Evolutionary conservation across 2,888 invertebrate species (phyloP).

Genomic region (Xylota segnis): DNA sequence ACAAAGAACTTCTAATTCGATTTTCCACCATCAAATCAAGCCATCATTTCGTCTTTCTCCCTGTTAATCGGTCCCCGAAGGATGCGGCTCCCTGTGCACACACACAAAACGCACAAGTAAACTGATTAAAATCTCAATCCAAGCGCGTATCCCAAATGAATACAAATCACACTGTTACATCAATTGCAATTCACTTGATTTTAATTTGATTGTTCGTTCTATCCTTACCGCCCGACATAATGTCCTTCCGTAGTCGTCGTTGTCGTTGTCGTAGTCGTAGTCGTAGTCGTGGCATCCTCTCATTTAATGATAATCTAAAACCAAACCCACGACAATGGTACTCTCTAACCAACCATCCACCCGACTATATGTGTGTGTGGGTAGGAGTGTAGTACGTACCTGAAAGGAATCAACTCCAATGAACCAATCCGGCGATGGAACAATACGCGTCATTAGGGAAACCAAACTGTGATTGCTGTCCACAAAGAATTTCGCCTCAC

Average conservation of each 20-base stretch:
- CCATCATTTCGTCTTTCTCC: conserved; percentile 35
- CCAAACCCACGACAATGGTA: conserved; percentile 39
- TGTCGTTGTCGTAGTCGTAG: not conserved
- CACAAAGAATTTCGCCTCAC: conserved; percentile 93
- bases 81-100: not conserved
- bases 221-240: not conserved
- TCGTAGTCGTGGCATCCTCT: conserved; percentile 11
- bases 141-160: conserved; percentile 55
- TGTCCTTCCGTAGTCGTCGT: conserved; percentile 9
- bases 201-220: conserved; percentile 78
- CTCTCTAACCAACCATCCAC: not conserved
- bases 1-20: conserved; percentile 60
- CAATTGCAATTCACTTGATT: conserved; percentile 77
- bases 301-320: conserved; percentile 51
- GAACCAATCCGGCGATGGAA: conserved; percentile 98
- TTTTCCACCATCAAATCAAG: conserved; percentile 57
- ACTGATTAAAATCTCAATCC: conserved; percentile 67
- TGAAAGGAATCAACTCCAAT: conserved; percentile 94
- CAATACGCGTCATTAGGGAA: conserved; percentile 94
- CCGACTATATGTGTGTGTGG: not conserved
- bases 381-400: conserved; percentile 79
- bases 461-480: conserved; percentile 96
- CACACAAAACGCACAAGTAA: conserved; percentile 35
- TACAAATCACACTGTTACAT: conserved; percentile 67
- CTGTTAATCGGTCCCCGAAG: conserved; percentile 22